phyloP scores from a whole-genome alignment of 2,888 invertebrate species.

The Belgica antarctica region DNA sequence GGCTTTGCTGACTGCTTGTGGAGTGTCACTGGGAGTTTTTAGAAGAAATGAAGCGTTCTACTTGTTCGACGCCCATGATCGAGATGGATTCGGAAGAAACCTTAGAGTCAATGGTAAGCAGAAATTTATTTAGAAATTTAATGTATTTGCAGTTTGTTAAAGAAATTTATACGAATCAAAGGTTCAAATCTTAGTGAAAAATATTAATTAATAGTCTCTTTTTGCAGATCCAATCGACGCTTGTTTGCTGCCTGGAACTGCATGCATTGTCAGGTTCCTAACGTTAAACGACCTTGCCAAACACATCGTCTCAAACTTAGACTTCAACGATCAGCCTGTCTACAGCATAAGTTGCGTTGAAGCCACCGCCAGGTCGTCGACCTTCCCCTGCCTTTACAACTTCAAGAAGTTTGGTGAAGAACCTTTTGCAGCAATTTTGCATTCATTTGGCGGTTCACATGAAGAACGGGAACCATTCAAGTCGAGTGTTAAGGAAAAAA shows the following conservation, averaged over 20 bases:
- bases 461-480: conserved; percentile 45
- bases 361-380: conserved; percentile 48
- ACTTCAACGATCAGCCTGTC: conserved; percentile 48
- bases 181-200: background rate
- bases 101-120: conserved; percentile 49
- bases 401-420: conserved; percentile 52
- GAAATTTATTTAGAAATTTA: background rate
- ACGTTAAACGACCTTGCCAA: conserved; percentile 50
- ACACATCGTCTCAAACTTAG: conserved; percentile 52
- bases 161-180: conserved; percentile 47
- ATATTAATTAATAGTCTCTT: background rate
- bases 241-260: conserved; percentile 49
- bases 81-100: conserved; percentile 58
- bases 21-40: conserved; percentile 61
- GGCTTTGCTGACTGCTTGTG: conserved; percentile 61
- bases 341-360: conserved; percentile 51
- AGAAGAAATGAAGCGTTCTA: conserved; percentile 56
- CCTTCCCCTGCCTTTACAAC: conserved; percentile 54
- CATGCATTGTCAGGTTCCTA: conserved; percentile 53
- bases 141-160: too few species aligned
- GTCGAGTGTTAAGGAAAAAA: conserved; percentile 45
- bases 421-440: conserved; percentile 52
- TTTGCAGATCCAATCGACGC: conserved; percentile 4
- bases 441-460: conserved; percentile 47
- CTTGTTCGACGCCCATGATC: conserved; percentile 62